phyloP scores from a whole-genome alignment of 2,113 vertebrate genomes.

The Macaca nemestrina region DNA sequence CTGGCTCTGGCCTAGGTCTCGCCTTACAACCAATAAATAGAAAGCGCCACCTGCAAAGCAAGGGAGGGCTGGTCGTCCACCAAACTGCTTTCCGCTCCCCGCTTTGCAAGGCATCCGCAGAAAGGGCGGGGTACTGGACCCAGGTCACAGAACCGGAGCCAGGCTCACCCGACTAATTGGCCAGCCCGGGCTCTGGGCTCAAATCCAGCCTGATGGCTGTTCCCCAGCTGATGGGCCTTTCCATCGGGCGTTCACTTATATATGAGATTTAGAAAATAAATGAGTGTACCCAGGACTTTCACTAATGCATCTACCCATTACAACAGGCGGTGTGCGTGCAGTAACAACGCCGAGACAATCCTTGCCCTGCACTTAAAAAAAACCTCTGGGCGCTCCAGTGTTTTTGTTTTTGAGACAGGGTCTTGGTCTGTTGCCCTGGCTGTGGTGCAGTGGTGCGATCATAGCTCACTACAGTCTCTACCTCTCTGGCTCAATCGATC shows the following conservation, averaged over 20 bases:
- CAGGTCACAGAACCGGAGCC: background rate
- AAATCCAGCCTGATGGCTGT: background rate
- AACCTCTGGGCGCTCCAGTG: no score
- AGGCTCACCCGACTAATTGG: background rate
- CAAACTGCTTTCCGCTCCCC: background rate
- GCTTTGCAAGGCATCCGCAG: background rate
- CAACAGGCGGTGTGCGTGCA: background rate
- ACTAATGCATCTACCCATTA: background rate
- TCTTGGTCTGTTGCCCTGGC: no score
- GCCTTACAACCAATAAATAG: accelerated
- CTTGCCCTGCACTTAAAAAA: background rate
- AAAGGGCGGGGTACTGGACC: background rate
- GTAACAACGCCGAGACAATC: no score
- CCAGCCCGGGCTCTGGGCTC: background rate
- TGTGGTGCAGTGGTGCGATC: no score
- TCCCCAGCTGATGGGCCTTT: background rate
- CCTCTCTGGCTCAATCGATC: no score
- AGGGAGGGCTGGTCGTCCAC: background rate
- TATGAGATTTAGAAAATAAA: background rate
- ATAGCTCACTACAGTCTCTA: no score
- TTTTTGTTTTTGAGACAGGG: no score
- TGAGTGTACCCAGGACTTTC: background rate
- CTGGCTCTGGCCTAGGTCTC: background rate
- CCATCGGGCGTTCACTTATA: background rate
- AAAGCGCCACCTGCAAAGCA: background rate